Percentiles rank a stretch among this genome's conserved stretches.
Conservation (phyloP, 2,888 invertebrate genomes). For the Himalopsyche japonica region DNA sequence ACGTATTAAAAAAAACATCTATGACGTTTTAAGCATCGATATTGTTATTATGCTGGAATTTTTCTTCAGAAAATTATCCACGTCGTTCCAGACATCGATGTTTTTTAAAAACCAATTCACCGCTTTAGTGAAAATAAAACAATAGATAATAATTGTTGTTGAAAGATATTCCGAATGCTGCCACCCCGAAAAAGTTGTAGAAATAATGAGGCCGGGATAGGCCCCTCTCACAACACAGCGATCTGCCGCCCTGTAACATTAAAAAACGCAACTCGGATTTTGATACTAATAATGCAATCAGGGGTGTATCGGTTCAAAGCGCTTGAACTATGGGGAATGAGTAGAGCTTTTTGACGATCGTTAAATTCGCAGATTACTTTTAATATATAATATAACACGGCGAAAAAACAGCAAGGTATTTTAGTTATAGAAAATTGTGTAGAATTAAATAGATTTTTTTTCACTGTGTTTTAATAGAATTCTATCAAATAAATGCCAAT, state of each 20-base stretch:
- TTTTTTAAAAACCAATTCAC: background rate
- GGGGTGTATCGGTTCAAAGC: background rate
- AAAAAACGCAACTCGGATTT: background rate
- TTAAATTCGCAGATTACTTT: no score
- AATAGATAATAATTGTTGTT: background rate
- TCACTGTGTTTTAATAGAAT: no score
- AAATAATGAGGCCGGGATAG: background rate
- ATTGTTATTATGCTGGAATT: background rate
- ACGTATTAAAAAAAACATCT: no score
- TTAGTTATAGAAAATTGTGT: no score
- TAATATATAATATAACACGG: no score
- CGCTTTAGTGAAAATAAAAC: background rate
- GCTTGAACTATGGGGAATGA: no score
- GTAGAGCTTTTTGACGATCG: no score
- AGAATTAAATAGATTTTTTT: no score
- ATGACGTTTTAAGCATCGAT: no score
- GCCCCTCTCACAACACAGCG: background rate
- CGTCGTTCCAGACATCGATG: background rate
- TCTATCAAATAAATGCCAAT: no score
- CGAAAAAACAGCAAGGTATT: no score
- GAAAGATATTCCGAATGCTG: background rate
- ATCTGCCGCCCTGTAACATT: background rate
- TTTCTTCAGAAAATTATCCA: background rate
- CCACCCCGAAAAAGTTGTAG: background rate
- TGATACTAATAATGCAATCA: background rate